Evolutionary conservation across 2,888 invertebrate genomes (phyloP).

Genomic region (Tetanocera ferruginea): DNA sequence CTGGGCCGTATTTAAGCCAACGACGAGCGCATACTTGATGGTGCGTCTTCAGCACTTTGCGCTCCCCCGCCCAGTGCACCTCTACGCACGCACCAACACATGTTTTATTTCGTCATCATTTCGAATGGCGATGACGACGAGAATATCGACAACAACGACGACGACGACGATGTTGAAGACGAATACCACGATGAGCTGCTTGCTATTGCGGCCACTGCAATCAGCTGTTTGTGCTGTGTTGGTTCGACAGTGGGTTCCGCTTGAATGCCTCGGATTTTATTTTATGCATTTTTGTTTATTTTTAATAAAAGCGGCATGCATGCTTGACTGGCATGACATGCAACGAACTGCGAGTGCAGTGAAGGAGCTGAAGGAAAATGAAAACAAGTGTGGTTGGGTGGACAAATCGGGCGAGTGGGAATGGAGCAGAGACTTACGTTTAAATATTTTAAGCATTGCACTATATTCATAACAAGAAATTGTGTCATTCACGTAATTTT

Average conservation of each 20-base stretch:
- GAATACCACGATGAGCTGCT: background rate
- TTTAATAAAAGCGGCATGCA: slow-evolving; percentile 1
- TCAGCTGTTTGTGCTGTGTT: slow-evolving; percentile 17
- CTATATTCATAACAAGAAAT: background rate
- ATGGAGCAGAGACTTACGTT: background rate
- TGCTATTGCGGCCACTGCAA: background rate
- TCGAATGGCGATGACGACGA: background rate
- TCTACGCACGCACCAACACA: slow-evolving; percentile 1
- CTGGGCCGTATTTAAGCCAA: slow-evolving; percentile 14
- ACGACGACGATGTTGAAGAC: background rate
- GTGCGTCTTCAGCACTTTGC: background rate
- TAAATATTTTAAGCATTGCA: background rate
- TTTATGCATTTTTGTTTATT: slow-evolving; percentile 9
- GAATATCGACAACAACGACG: background rate
- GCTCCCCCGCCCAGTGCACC: background rate
- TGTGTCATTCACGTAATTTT: background rate
- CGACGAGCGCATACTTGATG: slow-evolving; percentile 16
- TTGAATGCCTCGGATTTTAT: background rate
- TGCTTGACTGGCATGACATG: background rate
- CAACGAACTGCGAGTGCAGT: background rate
- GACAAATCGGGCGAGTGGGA: background rate
- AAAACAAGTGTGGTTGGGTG: background rate
- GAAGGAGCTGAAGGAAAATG: background rate
- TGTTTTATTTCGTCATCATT: slow-evolving; percentile 28
- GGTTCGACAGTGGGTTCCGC: background rate